These are phyloP conservation scores for Onychostoma macrolepis DNA, from an alignment of 2,113 vertebrate genomes.

Conservation along the genomic window DNA sequence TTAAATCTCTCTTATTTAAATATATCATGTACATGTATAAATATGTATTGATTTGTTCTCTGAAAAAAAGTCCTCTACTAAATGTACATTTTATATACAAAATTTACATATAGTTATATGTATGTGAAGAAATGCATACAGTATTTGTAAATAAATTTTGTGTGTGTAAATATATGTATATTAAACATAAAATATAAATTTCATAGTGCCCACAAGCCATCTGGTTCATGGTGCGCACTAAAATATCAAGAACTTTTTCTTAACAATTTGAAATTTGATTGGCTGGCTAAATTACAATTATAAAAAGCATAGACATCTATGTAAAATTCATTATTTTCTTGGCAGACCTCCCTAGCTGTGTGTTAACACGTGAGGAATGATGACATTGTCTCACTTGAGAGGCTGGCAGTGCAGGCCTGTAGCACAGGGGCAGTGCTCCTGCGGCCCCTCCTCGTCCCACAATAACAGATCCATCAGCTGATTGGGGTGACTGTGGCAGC, in stretches of 20 bases:
- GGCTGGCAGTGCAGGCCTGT: constrained; percentile 82
- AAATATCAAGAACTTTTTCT: not conserved
- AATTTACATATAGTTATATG: too few species aligned
- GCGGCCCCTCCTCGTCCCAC: constrained; percentile 88
- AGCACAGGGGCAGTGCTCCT: constrained; percentile 86
- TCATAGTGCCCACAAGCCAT: too few species aligned
- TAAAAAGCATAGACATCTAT: too few species aligned
- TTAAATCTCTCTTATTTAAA: not conserved
- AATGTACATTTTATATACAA: too few species aligned
- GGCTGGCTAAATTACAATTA: not conserved
- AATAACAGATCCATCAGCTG: constrained; percentile 86
- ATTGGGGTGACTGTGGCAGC: constrained; percentile 81
- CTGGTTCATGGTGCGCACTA: too few species aligned
- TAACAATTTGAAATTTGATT: not conserved
- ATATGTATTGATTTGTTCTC: not conserved
- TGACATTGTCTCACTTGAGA: constrained; percentile 75
- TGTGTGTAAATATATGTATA: too few species aligned
- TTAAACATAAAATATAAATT: too few species aligned
- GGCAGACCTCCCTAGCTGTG: not conserved
- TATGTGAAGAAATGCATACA: too few species aligned
- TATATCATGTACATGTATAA: not conserved
- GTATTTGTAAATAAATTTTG: too few species aligned
- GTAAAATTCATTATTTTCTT: not conserved
- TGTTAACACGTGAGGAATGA: not conserved
- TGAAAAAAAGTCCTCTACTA: too few species aligned